Evolutionary conservation across 2,888 invertebrate species (phyloP).

Genomic region (Plemyria rubiginata): DNA sequence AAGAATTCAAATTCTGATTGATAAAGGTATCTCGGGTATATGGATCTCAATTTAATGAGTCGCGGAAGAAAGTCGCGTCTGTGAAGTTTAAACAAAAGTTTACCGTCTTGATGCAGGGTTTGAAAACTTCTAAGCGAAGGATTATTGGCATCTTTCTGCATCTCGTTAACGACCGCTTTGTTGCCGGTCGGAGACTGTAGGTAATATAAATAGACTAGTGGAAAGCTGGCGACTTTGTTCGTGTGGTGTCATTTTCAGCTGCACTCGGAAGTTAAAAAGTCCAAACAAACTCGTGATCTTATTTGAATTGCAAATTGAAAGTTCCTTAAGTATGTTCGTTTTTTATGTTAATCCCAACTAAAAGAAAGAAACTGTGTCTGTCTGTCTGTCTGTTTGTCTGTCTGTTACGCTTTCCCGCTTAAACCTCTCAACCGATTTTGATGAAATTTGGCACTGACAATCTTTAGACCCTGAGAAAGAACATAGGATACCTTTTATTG

Average conservation of each 20-base stretch:
- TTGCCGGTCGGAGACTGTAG: slow-evolving; percentile 29
- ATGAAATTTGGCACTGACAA: no score
- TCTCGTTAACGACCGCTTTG: slow-evolving; percentile 41
- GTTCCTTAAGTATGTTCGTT: no score
- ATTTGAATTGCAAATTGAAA: no score
- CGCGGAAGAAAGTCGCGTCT: slow-evolving; percentile 21
- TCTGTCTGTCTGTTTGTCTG: no score
- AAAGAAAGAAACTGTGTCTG: no score
- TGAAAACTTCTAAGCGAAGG: slow-evolving; percentile 41
- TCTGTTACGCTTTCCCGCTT: no score
- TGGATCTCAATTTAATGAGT: not conserved
- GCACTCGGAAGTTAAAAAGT: not conserved
- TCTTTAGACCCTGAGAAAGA: no score
- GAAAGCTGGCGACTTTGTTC: not conserved
- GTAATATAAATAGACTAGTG: slow-evolving; percentile 8
- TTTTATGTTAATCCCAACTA: no score
- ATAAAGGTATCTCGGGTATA: not conserved
- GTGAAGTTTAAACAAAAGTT: slow-evolving; percentile 16
- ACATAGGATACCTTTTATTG: no score
- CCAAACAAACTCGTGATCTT: no score
- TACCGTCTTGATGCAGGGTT: slow-evolving; percentile 36
- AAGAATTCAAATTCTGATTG: no score
- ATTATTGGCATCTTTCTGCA: slow-evolving; percentile 45
- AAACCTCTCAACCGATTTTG: no score
- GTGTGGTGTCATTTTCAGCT: not conserved